Conservation (phyloP, 2,797 vertebrate genomes). For the Rhinella marina region DNA sequence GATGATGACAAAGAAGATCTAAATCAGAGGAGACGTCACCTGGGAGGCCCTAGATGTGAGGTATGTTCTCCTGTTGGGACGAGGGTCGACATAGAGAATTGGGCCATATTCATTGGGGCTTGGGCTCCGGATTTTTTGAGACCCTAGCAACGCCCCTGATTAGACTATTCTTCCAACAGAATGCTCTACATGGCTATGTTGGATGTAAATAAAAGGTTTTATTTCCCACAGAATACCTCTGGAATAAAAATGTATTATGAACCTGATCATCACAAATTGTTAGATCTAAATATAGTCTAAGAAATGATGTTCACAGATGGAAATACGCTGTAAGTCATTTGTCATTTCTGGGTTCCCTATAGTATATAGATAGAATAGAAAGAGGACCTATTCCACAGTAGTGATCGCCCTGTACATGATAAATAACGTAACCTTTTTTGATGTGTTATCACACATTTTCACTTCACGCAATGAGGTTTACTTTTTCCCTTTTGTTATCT, state of each 20-base stretch:
- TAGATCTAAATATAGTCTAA: background rate
- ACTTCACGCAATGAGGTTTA: background rate
- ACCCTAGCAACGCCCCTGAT: too few relatives aligned
- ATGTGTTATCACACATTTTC: background rate
- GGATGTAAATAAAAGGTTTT: too few relatives aligned
- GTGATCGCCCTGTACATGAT: background rate
- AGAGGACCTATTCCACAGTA: background rate
- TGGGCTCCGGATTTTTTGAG: too few relatives aligned
- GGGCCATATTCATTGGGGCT: too few relatives aligned
- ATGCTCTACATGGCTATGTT: too few relatives aligned
- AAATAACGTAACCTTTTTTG: background rate
- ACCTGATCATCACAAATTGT: background rate
- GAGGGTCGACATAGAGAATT: too few relatives aligned
- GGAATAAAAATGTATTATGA: background rate
- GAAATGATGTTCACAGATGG: background rate
- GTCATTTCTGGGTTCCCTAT: background rate
- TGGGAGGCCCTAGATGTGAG: too few relatives aligned
- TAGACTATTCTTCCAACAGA: too few relatives aligned
- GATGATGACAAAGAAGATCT: too few relatives aligned
- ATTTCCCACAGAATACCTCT: too few relatives aligned
- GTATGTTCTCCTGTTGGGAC: too few relatives aligned
- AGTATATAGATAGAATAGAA: background rate
- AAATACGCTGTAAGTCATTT: background rate
- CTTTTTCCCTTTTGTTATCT: conserved; percentile 10
- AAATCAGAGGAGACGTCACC: too few relatives aligned